These are phyloP conservation scores for Anguilla pacifica DNA, from an alignment of 2,797 vertebrate genomes.

Conservation along the genomic window DNA sequence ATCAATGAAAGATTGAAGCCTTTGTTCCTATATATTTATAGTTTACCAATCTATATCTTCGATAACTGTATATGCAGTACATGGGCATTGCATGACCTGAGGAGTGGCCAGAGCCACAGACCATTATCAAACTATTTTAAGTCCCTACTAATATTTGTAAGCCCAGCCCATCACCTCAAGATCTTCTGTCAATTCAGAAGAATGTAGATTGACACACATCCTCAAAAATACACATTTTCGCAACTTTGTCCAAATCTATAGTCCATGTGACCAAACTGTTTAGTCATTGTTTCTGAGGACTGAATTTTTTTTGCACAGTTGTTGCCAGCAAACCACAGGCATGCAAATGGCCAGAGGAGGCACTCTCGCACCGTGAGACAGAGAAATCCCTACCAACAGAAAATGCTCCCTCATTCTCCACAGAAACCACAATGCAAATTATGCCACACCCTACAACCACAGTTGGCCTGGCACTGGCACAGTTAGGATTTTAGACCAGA, in stretches of 20 bases:
- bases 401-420: not conserved
- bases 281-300: not conserved
- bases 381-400: not conserved
- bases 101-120: not conserved
- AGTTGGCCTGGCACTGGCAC: not conserved
- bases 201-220: not conserved
- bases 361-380: not conserved
- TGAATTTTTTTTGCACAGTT: not conserved
- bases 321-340: not conserved
- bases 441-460: not conserved
- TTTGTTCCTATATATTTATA: not conserved
- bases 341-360: not conserved
- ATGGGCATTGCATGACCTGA: not conserved
- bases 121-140: not conserved
- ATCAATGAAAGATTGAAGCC: no score
- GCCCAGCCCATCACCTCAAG: not conserved
- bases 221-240: not conserved
- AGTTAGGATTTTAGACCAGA: not conserved
- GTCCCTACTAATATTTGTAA: not conserved
- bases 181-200: not conserved
- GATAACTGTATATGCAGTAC: not conserved
- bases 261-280: no score
- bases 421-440: not conserved
- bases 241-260: not conserved
- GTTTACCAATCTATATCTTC: not conserved